phyloP scores from a whole-genome alignment of 2,797 vertebrate species.

The Echiichthys vipera region DNA sequence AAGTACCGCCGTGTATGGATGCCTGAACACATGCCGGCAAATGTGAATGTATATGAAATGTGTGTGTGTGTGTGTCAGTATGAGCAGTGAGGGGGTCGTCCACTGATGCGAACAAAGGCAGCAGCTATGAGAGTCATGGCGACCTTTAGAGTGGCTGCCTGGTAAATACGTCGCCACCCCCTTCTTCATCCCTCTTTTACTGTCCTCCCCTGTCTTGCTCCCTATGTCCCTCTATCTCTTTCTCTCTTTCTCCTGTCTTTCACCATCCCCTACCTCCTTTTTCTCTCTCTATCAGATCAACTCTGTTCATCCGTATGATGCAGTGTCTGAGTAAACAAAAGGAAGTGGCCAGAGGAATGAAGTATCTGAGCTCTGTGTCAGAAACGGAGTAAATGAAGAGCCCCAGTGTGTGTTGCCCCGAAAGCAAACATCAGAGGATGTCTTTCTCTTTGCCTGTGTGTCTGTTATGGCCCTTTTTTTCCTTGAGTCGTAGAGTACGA shows the following conservation, averaged over 20 bases:
- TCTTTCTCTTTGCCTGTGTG: constrained; percentile 12
- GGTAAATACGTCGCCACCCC: constrained; percentile 35
- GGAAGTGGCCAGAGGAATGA: constrained; percentile 20
- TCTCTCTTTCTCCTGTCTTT: neutral
- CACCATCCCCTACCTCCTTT: constrained; percentile 6
- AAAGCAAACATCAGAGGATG: constrained; percentile 31
- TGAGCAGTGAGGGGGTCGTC: constrained; percentile 31
- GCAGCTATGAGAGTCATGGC: constrained; percentile 45
- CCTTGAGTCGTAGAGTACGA: neutral
- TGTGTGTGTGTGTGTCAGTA: constrained; percentile 2
- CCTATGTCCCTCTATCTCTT: neutral
- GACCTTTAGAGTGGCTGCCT: constrained; percentile 52
- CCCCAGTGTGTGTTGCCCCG: constrained; percentile 5
- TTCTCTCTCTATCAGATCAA: constrained; percentile 14
- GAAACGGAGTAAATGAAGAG: constrained; percentile 41
- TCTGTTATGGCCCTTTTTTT: constrained; percentile 6
- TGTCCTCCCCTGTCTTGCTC: constrained; percentile 11
- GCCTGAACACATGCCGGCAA: neutral
- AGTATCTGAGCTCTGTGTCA: constrained; percentile 27
- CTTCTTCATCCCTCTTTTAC: neutral
- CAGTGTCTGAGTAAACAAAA: constrained; percentile 42
- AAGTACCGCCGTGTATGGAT: constrained; percentile 14
- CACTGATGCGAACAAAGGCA: constrained; percentile 66
- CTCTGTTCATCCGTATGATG: constrained; percentile 31
- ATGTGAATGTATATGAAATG: constrained; percentile 18